Evolutionary conservation across 2,113 vertebrate species (phyloP).

Genomic region (Scortum barcoo): DNA sequence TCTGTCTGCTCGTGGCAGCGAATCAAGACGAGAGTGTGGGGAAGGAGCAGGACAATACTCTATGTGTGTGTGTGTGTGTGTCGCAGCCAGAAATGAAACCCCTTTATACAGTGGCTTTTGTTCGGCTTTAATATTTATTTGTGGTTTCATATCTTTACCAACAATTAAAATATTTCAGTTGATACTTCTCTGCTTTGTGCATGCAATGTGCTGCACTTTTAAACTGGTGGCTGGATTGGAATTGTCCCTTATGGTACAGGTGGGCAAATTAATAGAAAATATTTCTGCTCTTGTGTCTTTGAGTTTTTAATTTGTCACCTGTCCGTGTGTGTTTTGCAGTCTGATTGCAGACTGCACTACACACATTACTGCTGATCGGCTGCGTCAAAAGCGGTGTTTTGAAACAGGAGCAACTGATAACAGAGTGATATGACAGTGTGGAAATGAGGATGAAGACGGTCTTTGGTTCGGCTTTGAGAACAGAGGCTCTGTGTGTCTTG

Average conservation of each 20-base stretch:
- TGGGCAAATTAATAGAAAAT: not conserved
- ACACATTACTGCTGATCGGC: not conserved
- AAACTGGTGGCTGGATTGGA: not conserved
- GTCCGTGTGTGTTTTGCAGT: not conserved
- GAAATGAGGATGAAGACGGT: not conserved
- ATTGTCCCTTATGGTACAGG: not conserved
- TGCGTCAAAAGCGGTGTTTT: slow-evolving; percentile 5
- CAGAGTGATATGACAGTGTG: not conserved
- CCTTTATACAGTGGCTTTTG: not conserved
- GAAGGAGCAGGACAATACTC: not conserved
- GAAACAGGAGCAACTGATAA: slow-evolving; percentile 9
- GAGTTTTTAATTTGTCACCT: not conserved
- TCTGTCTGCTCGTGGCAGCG: slow-evolving; percentile 20
- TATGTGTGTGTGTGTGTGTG: too few relatives aligned
- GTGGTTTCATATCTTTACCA: not conserved
- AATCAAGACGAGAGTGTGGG: slow-evolving; percentile 3
- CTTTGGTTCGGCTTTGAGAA: not conserved
- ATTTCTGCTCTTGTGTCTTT: not conserved
- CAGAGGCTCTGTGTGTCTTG: not conserved
- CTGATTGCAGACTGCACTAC: slow-evolving; percentile 1
- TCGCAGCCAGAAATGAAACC: too few relatives aligned
- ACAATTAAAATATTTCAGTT: not conserved
- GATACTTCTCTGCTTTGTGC: not conserved
- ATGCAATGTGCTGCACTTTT: not conserved
- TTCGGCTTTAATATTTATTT: not conserved